phyloP scores from a whole-genome alignment of 2,888 invertebrate genomes.

The Thymelicus lineola region DNA sequence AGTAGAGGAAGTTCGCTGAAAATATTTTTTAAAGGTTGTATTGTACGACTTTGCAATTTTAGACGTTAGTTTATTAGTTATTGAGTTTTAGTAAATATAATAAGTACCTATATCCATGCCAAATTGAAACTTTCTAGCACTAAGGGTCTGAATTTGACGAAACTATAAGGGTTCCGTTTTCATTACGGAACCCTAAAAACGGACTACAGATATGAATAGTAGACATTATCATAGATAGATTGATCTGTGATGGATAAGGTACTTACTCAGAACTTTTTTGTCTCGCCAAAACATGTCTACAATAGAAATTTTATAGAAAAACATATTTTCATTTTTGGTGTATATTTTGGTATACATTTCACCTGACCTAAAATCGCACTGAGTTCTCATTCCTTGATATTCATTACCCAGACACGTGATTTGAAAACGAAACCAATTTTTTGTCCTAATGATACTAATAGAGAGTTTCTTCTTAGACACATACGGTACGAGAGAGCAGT shows the following conservation, averaged over 20 bases:
- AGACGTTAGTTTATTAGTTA: no score
- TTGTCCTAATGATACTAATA: constrained; percentile 50
- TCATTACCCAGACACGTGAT: constrained; percentile 51
- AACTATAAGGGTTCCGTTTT: no score
- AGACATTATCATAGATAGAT: no score
- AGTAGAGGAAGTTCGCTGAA: no score
- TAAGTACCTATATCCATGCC: no score
- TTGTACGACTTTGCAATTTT: no score
- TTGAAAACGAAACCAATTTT: constrained; percentile 54
- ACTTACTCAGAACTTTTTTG: constrained; percentile 15
- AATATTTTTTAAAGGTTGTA: no score
- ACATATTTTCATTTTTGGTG: constrained; percentile 24
- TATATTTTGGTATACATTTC: constrained; percentile 47
- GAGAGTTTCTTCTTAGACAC: constrained; percentile 52
- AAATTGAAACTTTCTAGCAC: no score
- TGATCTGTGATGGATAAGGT: not conserved
- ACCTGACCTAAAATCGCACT: constrained; percentile 61
- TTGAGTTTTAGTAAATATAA: no score
- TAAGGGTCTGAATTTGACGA: no score
- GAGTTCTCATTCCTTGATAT: constrained; percentile 52
- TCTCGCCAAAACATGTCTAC: not conserved
- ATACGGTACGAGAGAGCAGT: constrained; percentile 53
- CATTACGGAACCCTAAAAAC: no score
- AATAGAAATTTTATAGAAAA: constrained; percentile 11
- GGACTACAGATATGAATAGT: no score